phyloP scores from a whole-genome alignment of 2,113 vertebrate genomes.

The Alouatta palliata region DNA sequence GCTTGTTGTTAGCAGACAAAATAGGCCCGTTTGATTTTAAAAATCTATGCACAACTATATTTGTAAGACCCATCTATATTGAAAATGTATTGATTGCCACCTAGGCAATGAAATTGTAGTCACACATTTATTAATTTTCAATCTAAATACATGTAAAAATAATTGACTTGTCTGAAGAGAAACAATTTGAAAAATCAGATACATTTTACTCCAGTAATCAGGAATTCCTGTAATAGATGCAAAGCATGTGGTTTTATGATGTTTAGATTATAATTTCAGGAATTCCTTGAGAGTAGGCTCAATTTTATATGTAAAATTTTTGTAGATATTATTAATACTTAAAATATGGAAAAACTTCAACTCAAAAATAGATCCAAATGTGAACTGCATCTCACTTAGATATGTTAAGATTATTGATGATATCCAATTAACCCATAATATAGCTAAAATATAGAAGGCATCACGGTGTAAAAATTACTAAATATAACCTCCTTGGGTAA shows the following conservation, averaged over 20 bases:
- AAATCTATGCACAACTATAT: not conserved
- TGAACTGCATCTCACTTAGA: not conserved
- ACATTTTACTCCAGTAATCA: not conserved
- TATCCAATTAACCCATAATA: not conserved
- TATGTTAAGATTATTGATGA: not conserved
- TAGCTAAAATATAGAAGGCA: not conserved
- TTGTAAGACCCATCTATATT: not conserved
- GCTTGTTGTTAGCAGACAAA: not conserved
- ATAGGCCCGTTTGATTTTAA: not conserved
- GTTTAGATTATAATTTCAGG: not conserved
- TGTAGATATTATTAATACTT: not conserved
- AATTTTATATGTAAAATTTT: not conserved
- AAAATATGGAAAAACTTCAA: not conserved
- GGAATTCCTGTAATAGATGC: not conserved
- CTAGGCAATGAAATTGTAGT: not conserved
- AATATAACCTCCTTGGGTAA: not conserved
- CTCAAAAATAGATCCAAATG: not conserved
- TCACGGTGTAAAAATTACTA: not conserved
- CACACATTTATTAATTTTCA: not conserved
- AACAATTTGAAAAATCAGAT: not conserved
- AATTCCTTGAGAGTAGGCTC: not conserved
- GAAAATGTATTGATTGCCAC: not conserved
- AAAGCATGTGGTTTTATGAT: not conserved
- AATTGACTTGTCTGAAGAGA: not conserved
- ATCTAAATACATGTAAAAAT: not conserved